Evolutionary conservation across 2,113 vertebrate species (phyloP), one percentile per base, ranked within the genome.

Genomic region (Mobula hypostoma): DNA sequence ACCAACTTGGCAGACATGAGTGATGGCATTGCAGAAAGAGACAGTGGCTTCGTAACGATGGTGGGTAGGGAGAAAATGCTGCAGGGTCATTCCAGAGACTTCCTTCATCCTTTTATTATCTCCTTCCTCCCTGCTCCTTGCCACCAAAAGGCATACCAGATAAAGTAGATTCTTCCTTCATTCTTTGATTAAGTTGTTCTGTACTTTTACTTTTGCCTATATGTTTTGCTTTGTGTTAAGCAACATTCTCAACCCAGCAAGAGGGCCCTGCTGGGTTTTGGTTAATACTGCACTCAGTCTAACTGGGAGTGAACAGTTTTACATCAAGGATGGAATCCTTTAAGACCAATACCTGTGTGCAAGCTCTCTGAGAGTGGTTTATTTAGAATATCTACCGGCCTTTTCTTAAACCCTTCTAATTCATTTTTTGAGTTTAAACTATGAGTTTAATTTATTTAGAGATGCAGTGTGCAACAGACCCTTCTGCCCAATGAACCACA

Each of bases 1-100:
- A 98, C 98, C 0, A 98, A 98, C 95, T 96, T 99, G 95, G 97
- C 98, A 0, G 97, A 98, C 95, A 98, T 98, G 96, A 98, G 97
- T 0, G 98, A 98, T 95, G 97, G 97, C 76, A 96, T 97, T 94
- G 95, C 96, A n/a, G 97, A 98, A 95, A 95, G 96, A 29, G 98
- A 99, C 94, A 97, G 96, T 94, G 96, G 95, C 93, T 98, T 98
- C 27, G 97, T 97, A 94, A 74, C 96, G 94, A 95, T 97, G 97
- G 97, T 98, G 97, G 91, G 91, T 93, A 93, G 91, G 91, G 32
- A 76, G 70, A 56, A 11, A 48, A 36, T 70, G 11, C 36, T 7
- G n/a, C n/a, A 63, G 14, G 32, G 29, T 32, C 15, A 66, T 70
- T 92, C 24, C 68, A 40, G 17, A 40, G 63, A 19, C 1, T 48